Conservation (phyloP, 2,888 invertebrate genomes). For the Mechanitis mazaeus region DNA sequence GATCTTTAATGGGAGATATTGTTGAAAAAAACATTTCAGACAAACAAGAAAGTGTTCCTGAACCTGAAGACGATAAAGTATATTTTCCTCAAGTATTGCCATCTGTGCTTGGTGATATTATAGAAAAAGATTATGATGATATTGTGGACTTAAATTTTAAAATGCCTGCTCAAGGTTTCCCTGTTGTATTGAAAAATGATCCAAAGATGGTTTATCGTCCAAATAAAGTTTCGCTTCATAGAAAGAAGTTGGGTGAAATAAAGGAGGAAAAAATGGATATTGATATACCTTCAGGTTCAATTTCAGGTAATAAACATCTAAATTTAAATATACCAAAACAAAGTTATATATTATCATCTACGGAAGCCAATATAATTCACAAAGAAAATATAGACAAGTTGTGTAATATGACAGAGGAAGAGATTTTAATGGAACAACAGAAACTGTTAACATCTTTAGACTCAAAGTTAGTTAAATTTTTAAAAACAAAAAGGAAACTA, state of each 20-base stretch:
- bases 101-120: slow-evolving; percentile 71
- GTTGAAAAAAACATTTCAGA: slow-evolving; percentile 51
- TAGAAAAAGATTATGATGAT: slow-evolving; percentile 67
- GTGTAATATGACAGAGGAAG: slow-evolving; percentile 81
- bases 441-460: slow-evolving; percentile 80
- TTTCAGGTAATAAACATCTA: slow-evolving; percentile 22
- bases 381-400: slow-evolving; percentile 82
- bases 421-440: slow-evolving; percentile 84
- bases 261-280: slow-evolving; percentile 45
- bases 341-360: slow-evolving; percentile 68
- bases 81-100: slow-evolving; percentile 67
- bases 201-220: slow-evolving; percentile 42
- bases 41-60: slow-evolving; percentile 21
- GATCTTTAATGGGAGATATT: slow-evolving; percentile 48
- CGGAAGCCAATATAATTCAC: slow-evolving; percentile 80
- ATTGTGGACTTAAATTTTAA: slow-evolving; percentile 37
- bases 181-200: slow-evolving; percentile 63
- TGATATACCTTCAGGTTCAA: slow-evolving; percentile 37
- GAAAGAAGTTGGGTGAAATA: slow-evolving; percentile 42
- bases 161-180: slow-evolving; percentile 70
- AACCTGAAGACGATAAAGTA: slow-evolving; percentile 58
- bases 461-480: slow-evolving; percentile 81
- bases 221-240: slow-evolving; percentile 72
- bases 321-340: slow-evolving; percentile 44
- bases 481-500: slow-evolving; percentile 61